phyloP scores from a whole-genome alignment of 64 coral and sea anemone genomes.

The Porites australiensis region DNA sequence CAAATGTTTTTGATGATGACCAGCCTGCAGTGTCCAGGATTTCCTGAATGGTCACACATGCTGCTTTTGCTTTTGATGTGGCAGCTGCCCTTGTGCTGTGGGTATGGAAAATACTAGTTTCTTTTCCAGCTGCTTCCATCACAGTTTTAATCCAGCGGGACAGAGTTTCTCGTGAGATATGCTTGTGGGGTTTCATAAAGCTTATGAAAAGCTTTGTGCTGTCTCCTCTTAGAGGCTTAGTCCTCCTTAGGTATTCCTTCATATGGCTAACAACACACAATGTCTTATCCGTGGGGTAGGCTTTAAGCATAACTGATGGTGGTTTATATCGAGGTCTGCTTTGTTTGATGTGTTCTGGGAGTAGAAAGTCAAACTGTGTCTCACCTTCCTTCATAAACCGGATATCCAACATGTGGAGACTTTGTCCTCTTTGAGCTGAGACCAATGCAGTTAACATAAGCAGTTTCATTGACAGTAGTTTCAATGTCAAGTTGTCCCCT shows the following conservation, averaged over 20 bases:
- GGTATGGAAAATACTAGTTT: background rate
- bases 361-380: constrained; percentile 9
- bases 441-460: constrained; percentile 16
- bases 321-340: background rate
- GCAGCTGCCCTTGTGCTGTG: constrained; percentile 8
- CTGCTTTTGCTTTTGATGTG: background rate
- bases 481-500: background rate
- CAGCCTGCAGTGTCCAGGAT: background rate
- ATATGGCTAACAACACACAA: too few species aligned
- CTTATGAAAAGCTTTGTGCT: too few species aligned
- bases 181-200: too few species aligned
- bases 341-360: constrained; percentile 14
- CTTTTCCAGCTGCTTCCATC: background rate
- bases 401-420: constrained; percentile 33
- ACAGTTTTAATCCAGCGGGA: background rate
- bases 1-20: too few species aligned
- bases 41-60: constrained; percentile 1
- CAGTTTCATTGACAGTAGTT: constrained; percentile 36
- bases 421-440: constrained; percentile 2
- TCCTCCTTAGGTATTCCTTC: too few species aligned
- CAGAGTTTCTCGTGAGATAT: too few species aligned
- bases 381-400: background rate
- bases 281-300: too few species aligned
- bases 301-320: too few species aligned
- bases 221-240: too few species aligned